Evolutionary conservation across 2,797 vertebrate species (phyloP).

Genomic region (Neosilurus hyrtlii): DNA sequence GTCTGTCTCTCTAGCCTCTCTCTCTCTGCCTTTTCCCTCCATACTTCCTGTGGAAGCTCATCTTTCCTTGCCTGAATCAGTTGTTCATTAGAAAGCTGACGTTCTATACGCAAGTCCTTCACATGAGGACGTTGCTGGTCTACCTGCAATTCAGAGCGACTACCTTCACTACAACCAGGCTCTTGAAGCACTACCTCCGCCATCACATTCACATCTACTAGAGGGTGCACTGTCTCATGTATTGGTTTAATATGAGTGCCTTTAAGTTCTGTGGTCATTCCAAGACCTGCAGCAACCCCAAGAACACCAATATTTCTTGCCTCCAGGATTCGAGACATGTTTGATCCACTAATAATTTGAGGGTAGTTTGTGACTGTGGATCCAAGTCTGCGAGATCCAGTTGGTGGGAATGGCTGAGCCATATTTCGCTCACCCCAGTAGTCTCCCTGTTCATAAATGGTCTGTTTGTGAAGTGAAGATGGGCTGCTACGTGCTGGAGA

Average conservation of each 20-base stretch:
- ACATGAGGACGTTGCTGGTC: constrained; percentile 63
- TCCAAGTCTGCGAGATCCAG: constrained; percentile 61
- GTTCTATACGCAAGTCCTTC: constrained; percentile 69
- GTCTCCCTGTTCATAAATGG: constrained; percentile 79
- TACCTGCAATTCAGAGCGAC: constrained; percentile 59
- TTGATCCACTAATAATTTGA: constrained; percentile 70
- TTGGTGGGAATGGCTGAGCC: constrained; percentile 63
- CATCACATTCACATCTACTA: constrained; percentile 68
- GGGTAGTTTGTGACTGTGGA: constrained; percentile 72
- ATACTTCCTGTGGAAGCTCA: constrained; percentile 79
- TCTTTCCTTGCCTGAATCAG: constrained; percentile 72
- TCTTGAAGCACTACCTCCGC: constrained; percentile 73
- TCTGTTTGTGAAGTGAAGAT: constrained; percentile 74
- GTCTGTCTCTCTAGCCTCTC: constrained; percentile 78
- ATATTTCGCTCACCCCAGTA: constrained; percentile 64
- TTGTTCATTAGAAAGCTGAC: constrained; percentile 75
- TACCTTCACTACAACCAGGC: constrained; percentile 56
- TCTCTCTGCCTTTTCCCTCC: constrained; percentile 75
- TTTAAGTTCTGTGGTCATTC: constrained; percentile 43
- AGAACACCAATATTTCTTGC: constrained; percentile 56
- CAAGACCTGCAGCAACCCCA: constrained; percentile 66
- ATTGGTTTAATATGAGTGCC: constrained; percentile 52
- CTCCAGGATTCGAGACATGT: constrained; percentile 65
- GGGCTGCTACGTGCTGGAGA: constrained; percentile 60
- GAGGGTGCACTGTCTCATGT: constrained; percentile 68